Base-by-base conservation (phyloP, 1,140 invertebrate species). In the Brachionus rotundiformis region DNA sequence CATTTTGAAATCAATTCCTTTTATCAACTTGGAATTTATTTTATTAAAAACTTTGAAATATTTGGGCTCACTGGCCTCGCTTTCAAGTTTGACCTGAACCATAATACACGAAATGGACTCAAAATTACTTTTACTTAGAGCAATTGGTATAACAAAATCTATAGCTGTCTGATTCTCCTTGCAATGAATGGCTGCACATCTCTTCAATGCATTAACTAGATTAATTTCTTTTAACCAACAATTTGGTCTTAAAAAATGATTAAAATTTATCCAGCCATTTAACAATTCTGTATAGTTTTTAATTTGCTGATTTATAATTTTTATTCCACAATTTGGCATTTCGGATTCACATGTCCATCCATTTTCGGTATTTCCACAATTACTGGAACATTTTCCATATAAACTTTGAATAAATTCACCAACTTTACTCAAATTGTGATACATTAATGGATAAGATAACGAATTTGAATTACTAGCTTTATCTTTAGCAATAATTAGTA, bases 391-490 rank as follows among this genome's bases (percentile, higher is more conserved):
- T 44, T 44, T 73, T 27, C 36, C 68, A 73, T 1, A 73, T 25
- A 73, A 25, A 44, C 68, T 73, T 44, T 73, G 33, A 44, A 73
- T 19, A 73, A 73, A 73, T 25, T 73, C 33, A 7, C 68, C 68
- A 44, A 73, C 68, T 25, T 36, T 36, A 11, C 7, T 36, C 10
- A 71, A 33, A 31, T 73, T 73, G 10, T 31, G 31, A 73, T 13
- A 41, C 29, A 44, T 44, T 44, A 73, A 73, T 23, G 68, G 36
- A 23, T 71, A 7, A 71, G 2, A 44, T 44, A 23, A 31, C 29
- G 36, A 7, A 7, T 7, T 36, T 23, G 16, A 71, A 71, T 71
- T 19, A 39, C 1, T 5, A 10, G 65, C 6, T 23, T 33, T 19
- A 23, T 71, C 68, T 44, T 44, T 41, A 44, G 68, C 36, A 44